Evolutionary conservation across 1,140 invertebrate genomes (phyloP).

Genomic region (Lepidurus couesii): DNA sequence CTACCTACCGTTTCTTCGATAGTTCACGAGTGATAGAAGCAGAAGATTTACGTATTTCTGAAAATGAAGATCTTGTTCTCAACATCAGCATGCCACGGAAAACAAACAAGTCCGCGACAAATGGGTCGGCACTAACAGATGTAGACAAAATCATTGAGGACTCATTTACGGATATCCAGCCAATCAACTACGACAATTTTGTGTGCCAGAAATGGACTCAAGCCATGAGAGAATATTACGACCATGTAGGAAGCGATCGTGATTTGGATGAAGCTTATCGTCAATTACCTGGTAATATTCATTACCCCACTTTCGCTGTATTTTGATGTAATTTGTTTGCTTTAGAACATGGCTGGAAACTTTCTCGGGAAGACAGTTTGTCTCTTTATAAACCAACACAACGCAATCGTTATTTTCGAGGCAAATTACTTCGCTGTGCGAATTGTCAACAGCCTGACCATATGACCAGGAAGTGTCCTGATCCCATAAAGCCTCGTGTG

Average conservation of each 20-base stretch:
- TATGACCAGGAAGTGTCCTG: slow-evolving; percentile 23
- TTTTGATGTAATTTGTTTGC: neutral
- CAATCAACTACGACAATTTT: neutral
- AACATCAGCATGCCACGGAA: neutral
- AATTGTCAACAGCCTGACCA: slow-evolving; percentile 27
- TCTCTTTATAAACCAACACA: neutral
- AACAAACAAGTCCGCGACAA: neutral
- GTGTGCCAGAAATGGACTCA: slow-evolving; percentile 13
- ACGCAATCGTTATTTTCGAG: slow-evolving; percentile 1
- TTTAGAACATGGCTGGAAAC: neutral
- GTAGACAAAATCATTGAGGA: neutral
- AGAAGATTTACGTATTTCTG: neutral
- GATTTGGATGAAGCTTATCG: slow-evolving; percentile 12
- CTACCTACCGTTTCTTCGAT: neutral
- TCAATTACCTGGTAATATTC: neutral
- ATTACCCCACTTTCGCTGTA: neutral
- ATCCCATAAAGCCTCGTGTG: slow-evolving; percentile 7
- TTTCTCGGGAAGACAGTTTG: neutral
- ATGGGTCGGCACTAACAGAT: neutral
- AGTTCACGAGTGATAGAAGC: neutral
- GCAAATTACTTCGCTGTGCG: slow-evolving; percentile 22
- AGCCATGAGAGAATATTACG: slow-evolving; percentile 27
- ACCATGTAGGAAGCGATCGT: neutral
- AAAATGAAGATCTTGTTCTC: neutral
- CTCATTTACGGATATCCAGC: neutral